These are phyloP conservation scores for Gobius niger DNA, from an alignment of 2,113 vertebrate genomes.

Conservation along the genomic window DNA sequence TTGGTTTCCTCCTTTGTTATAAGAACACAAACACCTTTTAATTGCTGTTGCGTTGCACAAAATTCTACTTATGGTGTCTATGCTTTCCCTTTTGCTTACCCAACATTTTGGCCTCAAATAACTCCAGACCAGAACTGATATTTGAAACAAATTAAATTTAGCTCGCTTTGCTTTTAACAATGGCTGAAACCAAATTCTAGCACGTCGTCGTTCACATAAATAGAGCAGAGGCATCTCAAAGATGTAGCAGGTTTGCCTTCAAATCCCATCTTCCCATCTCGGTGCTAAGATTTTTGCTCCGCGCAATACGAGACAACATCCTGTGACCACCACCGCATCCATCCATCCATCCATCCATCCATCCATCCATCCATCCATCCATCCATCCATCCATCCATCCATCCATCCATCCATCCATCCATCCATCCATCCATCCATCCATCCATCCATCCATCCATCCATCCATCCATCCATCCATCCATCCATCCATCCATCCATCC, in stretches of 20 bases:
- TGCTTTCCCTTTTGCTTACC: no score
- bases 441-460: slow-evolving; percentile 9
- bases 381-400: slow-evolving; percentile 9
- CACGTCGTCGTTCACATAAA: background rate
- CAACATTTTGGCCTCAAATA: background rate
- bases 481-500: background rate
- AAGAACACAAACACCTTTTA: background rate
- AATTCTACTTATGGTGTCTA: no score
- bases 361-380: background rate
- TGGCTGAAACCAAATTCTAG: background rate
- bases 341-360: slow-evolving; percentile 7
- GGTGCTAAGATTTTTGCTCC: slow-evolving; percentile 54
- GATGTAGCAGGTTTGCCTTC: slow-evolving; percentile 30
- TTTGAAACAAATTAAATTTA: no score
- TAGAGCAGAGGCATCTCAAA: slow-evolving; percentile 14
- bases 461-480: slow-evolving; percentile 13
- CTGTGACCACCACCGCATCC: slow-evolving; percentile 46
- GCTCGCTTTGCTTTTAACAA: background rate
- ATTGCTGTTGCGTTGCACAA: no score
- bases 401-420: slow-evolving; percentile 9
- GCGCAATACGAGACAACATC: slow-evolving; percentile 63
- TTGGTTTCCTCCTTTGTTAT: background rate
- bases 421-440: background rate
- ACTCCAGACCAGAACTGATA: no score
- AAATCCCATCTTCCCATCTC: slow-evolving; percentile 25